These are phyloP conservation scores for Petrolisthes cinctipes DNA, from an alignment of 2,888 invertebrate species.

Conservation along the genomic window DNA sequence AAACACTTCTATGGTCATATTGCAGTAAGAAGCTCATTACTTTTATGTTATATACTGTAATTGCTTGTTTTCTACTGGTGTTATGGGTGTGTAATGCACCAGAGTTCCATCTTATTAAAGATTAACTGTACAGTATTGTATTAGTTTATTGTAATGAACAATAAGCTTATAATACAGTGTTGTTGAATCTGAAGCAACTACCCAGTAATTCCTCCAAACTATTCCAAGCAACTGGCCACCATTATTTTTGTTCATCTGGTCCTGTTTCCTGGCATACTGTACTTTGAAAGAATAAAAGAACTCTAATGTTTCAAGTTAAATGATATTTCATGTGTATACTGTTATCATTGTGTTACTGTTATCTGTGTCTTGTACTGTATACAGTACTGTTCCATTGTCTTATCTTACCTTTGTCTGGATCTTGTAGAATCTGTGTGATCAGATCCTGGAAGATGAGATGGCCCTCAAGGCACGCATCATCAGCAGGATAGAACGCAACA, in stretches of 20 bases:
- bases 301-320: neutral
- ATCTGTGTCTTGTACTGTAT: neutral
- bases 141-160: neutral
- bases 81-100: too few relatives aligned
- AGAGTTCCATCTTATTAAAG: neutral
- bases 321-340: neutral
- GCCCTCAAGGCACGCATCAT: constrained; percentile 45
- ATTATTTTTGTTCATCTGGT: too few relatives aligned
- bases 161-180: too few relatives aligned
- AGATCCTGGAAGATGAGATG: constrained; percentile 42
- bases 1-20: constrained; percentile 38
- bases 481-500: constrained; percentile 46
- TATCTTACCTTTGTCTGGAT: too few relatives aligned
- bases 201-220: too few relatives aligned
- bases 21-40: constrained; percentile 10
- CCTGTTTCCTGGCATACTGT: neutral
- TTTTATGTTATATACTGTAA: too few relatives aligned
- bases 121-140: neutral
- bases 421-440: constrained; percentile 44
- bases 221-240: too few relatives aligned
- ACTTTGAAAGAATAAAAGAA: neutral
- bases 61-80: too few relatives aligned
- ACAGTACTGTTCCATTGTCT: neutral
- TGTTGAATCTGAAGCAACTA: too few relatives aligned
- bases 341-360: too few relatives aligned